These are phyloP conservation scores for Euleptes europaea DNA, from an alignment of 2,113 vertebrate species.

Conservation along the genomic window DNA sequence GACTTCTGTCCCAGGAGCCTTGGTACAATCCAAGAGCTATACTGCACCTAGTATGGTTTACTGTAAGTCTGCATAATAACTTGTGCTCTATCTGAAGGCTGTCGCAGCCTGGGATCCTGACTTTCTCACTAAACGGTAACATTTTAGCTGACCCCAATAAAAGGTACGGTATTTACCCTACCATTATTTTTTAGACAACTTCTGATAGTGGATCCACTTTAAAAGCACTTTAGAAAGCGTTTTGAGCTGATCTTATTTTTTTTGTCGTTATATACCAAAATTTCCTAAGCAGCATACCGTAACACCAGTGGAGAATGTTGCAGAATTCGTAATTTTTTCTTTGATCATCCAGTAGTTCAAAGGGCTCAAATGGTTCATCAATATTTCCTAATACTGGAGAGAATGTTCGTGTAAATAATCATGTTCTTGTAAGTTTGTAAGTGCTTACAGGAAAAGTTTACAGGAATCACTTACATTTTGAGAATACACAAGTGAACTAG, in stretches of 20 bases:
- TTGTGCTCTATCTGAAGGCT: too few species aligned
- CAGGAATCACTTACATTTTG: background rate
- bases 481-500: background rate
- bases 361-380: background rate
- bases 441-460: background rate
- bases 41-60: too few species aligned
- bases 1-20: too few species aligned
- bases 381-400: background rate
- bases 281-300: background rate
- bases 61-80: too few species aligned
- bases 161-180: too few species aligned
- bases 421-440: background rate
- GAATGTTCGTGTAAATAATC: background rate
- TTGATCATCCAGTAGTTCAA: background rate
- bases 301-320: background rate
- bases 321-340: background rate
- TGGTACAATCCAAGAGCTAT: too few species aligned
- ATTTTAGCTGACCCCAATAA: too few species aligned
- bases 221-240: background rate
- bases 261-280: background rate
- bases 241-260: background rate
- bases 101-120: too few species aligned
- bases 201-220: too few species aligned
- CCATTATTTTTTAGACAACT: too few species aligned
- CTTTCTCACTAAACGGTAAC: too few species aligned